Percentiles rank a stretch among this genome's conserved stretches.
These are phyloP conservation scores for Petrocephalus sullivani DNA, from an alignment of 2,797 vertebrate genomes.

Conservation along the genomic window DNA sequence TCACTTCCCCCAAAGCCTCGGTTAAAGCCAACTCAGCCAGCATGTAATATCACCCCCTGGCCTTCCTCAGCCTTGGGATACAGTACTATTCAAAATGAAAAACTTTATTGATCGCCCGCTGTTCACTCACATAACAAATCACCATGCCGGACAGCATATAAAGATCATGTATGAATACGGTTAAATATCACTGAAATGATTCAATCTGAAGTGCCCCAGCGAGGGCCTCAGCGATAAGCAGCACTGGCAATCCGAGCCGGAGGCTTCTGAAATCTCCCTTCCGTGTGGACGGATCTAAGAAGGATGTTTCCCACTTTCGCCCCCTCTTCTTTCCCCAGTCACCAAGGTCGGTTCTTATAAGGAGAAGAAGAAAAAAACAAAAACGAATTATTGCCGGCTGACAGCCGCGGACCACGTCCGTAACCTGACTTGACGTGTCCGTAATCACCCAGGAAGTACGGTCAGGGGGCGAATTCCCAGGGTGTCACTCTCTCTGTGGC, in stretches of 20 bases:
- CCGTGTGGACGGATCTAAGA: background rate
- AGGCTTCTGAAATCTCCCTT: background rate
- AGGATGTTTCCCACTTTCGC: background rate
- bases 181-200: background rate
- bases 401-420: background rate
- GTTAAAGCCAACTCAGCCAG: background rate
- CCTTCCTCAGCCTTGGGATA: background rate
- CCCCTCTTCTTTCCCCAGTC: background rate
- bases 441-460: background rate
- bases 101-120: background rate
- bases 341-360: background rate
- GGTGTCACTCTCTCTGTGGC: background rate
- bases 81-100: background rate
- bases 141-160: background rate
- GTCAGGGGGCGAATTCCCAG: background rate
- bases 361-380: background rate
- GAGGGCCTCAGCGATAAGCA: background rate
- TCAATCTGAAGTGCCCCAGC: background rate
- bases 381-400: background rate
- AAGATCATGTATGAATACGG: conserved; percentile 1
- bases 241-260: background rate
- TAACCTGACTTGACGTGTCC: background rate
- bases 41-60: background rate
- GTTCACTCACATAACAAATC: background rate
- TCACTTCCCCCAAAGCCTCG: background rate